phyloP scores from a whole-genome alignment of 2,113 vertebrate species.

The Periophthalmus modestus region DNA sequence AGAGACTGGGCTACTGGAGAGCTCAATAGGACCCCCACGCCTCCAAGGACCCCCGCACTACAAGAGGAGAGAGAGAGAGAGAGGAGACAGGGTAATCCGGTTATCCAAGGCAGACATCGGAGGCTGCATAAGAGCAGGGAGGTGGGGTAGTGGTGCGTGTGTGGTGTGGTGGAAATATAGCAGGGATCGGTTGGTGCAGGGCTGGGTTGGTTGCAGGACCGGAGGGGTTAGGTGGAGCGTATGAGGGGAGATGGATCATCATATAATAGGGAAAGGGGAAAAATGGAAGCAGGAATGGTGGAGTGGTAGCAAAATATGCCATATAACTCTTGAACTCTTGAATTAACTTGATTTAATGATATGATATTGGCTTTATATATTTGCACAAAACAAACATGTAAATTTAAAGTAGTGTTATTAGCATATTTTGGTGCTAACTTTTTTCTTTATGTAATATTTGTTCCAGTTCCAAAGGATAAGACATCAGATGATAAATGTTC shows the following conservation, averaged over 20 bases:
- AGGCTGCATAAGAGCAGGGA: constrained; percentile 81
- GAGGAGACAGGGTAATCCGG: constrained; percentile 93
- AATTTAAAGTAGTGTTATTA: too few relatives aligned
- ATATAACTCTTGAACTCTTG: too few relatives aligned
- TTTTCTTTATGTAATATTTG: too few relatives aligned
- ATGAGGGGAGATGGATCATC: constrained; percentile 54
- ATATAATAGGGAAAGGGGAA: constrained; percentile 37
- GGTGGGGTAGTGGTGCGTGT: constrained; percentile 76
- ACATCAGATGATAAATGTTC: too few relatives aligned
- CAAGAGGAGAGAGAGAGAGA: constrained; percentile 80
- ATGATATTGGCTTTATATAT: too few relatives aligned
- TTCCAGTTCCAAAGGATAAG: too few relatives aligned
- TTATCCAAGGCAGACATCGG: constrained; percentile 90
- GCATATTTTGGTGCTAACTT: too few relatives aligned
- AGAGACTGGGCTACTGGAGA: constrained; percentile 86
- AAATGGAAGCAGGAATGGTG: constrained; percentile 18
- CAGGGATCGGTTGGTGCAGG: constrained; percentile 63
- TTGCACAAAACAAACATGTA: too few relatives aligned
- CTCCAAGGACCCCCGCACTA: constrained; percentile 61
- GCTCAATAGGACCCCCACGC: constrained; percentile 86
- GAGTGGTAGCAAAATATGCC: too few relatives aligned
- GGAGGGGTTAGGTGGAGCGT: constrained; percentile 43
- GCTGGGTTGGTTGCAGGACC: constrained; percentile 23
- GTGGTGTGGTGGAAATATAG: constrained; percentile 79
- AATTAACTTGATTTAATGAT: too few relatives aligned